A percentile compares a stretch with the other conserved stretches of the same genome.
Evolutionary conservation across 1,140 invertebrate genomes (phyloP).

Genomic region (Brachionus calyciflorus): DNA sequence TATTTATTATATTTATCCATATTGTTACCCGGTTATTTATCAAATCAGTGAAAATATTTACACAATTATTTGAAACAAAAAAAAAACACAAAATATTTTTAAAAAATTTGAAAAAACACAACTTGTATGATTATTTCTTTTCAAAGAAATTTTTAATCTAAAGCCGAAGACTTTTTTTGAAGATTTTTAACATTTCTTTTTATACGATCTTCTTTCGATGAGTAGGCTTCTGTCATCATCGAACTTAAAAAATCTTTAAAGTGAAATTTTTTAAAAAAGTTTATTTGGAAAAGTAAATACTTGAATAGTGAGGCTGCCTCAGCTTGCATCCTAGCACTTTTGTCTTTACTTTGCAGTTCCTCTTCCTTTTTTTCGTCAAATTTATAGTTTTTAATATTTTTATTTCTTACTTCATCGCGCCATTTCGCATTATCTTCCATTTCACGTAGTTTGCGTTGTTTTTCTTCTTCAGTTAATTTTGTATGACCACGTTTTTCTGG

Average conservation of each 20-base stretch:
- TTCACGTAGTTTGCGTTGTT: slow-evolving; percentile 69
- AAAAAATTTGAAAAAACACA: too few species aligned
- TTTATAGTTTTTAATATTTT: slow-evolving; percentile 24
- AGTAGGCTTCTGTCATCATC: slow-evolving; percentile 68
- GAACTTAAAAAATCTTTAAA: slow-evolving; percentile 66
- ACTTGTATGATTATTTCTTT: too few species aligned
- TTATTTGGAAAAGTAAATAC: slow-evolving; percentile 8
- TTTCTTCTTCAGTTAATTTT: slow-evolving; percentile 69
- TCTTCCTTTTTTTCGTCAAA: slow-evolving; percentile 39
- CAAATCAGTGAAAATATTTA: neutral
- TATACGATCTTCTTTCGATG: slow-evolving; percentile 72
- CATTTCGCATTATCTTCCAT: slow-evolving; percentile 77
- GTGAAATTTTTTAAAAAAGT: neutral
- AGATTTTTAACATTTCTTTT: slow-evolving; percentile 78
- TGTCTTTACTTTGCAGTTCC: neutral
- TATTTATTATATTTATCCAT: too few species aligned
- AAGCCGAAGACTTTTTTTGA: slow-evolving; percentile 61
- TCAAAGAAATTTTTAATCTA: neutral
- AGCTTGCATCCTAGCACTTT: slow-evolving; percentile 18
- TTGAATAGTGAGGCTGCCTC: slow-evolving; percentile 47
- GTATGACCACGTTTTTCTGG: neutral
- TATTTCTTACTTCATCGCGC: slow-evolving; percentile 64
- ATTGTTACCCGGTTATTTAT: too few species aligned
- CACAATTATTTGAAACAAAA: neutral
- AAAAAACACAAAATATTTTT: neutral